phyloP scores from a whole-genome alignment of 2,113 vertebrate species.

The Euleptes europaea region DNA sequence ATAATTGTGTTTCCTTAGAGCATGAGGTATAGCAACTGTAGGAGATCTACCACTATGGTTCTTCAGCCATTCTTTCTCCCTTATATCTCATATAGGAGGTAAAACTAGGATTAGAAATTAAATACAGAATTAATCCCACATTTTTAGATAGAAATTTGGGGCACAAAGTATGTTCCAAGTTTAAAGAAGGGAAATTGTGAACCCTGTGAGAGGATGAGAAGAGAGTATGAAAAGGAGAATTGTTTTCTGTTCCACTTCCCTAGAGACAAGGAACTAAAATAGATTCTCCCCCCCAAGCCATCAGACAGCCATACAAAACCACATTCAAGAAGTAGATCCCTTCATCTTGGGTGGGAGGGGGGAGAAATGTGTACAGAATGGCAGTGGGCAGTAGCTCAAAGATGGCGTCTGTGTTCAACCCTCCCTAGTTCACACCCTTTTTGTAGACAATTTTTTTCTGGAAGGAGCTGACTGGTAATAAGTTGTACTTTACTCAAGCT shows the following conservation, averaged over 20 bases:
- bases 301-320: background rate
- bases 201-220: background rate
- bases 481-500: background rate
- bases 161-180: background rate
- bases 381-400: background rate
- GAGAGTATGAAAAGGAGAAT: background rate
- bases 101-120: background rate
- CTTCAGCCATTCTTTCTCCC: background rate
- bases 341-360: background rate
- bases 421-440: background rate
- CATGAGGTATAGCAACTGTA: background rate
- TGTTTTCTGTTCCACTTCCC: background rate
- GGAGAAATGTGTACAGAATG: background rate
- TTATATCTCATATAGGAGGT: background rate
- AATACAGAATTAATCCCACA: background rate
- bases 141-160: background rate
- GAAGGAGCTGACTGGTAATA: background rate
- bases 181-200: background rate
- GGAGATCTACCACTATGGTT: background rate
- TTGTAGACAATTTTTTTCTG: background rate
- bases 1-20: background rate
- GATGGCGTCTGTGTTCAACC: background rate
- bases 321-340: background rate
- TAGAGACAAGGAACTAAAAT: background rate
- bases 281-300: background rate